Conservation (phyloP, 1,140 invertebrate species). For the Radopholus similis region DNA sequence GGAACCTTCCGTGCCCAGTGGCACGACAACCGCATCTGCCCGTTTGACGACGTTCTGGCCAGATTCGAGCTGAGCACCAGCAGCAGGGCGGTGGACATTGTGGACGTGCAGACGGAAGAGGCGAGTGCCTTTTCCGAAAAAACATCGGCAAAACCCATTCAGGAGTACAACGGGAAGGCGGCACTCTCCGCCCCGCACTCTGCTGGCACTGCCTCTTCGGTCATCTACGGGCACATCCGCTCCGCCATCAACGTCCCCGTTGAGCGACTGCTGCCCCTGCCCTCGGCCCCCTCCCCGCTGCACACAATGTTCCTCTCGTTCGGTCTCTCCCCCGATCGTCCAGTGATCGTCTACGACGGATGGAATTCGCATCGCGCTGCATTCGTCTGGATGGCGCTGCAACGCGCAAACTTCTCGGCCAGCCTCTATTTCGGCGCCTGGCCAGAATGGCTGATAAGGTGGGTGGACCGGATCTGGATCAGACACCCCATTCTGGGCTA, state of each 20-base stretch:
- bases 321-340: slow-evolving; percentile 28
- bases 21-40: slow-evolving; percentile 40
- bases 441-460: slow-evolving; percentile 57
- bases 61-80: slow-evolving; percentile 34
- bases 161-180: slow-evolving; percentile 46
- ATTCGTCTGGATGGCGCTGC: slow-evolving; percentile 52
- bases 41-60: slow-evolving; percentile 55
- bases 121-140: slow-evolving; percentile 10
- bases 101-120: slow-evolving; percentile 55
- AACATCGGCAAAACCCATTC: slow-evolving; percentile 18
- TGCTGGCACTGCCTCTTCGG: slow-evolving; percentile 18
- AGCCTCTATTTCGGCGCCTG: slow-evolving; percentile 55
- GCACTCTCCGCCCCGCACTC: neutral
- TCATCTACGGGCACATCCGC: slow-evolving; percentile 52
- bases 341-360: slow-evolving; percentile 56
- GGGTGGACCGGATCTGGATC: too few relatives aligned
- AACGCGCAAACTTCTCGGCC: slow-evolving; percentile 35
- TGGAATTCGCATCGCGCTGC: slow-evolving; percentile 44
- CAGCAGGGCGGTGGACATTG: slow-evolving; percentile 35
- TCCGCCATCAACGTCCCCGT: slow-evolving; percentile 52
- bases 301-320: slow-evolving; percentile 30
- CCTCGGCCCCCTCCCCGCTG: slow-evolving; percentile 16
- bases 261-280: slow-evolving; percentile 43
- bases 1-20: slow-evolving; percentile 44
- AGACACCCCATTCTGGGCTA: too few relatives aligned